Evolutionary conservation across 2,888 invertebrate species (phyloP).

Genomic region (Meta bourneti): DNA sequence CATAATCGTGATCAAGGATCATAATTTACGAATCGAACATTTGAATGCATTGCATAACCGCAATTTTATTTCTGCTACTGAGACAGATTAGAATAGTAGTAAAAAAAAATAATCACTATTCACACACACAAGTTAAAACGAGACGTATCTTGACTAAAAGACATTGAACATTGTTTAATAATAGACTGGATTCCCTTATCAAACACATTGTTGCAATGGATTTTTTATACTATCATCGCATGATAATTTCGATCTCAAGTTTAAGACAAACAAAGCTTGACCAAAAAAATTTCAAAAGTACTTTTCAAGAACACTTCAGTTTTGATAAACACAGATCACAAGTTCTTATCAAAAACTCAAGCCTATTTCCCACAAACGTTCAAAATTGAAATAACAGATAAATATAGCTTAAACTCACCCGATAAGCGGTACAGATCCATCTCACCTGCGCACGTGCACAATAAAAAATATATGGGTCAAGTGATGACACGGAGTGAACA

Average conservation of each 20-base stretch:
- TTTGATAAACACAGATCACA: neutral
- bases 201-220: too few species aligned
- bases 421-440: neutral
- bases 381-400: neutral
- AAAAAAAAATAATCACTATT: too few species aligned
- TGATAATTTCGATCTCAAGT: neutral
- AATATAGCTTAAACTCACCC: neutral
- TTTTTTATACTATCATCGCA: too few species aligned
- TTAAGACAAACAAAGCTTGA: neutral
- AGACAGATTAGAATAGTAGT: too few species aligned
- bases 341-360: neutral
- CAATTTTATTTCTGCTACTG: too few species aligned
- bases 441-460: neutral
- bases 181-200: too few species aligned
- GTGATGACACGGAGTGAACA: neutral
- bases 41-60: too few species aligned
- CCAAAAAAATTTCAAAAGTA: neutral
- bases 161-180: too few species aligned
- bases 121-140: too few species aligned
- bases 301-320: neutral
- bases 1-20: too few species aligned
- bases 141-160: too few species aligned
- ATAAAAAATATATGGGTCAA: constrained; percentile 5
- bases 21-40: too few species aligned
- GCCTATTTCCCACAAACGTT: neutral